Evolutionary conservation across 2,797 vertebrate species (phyloP), one percentile per base, ranked within the genome.

Genomic region (Gymnocypris eckloni): DNA sequence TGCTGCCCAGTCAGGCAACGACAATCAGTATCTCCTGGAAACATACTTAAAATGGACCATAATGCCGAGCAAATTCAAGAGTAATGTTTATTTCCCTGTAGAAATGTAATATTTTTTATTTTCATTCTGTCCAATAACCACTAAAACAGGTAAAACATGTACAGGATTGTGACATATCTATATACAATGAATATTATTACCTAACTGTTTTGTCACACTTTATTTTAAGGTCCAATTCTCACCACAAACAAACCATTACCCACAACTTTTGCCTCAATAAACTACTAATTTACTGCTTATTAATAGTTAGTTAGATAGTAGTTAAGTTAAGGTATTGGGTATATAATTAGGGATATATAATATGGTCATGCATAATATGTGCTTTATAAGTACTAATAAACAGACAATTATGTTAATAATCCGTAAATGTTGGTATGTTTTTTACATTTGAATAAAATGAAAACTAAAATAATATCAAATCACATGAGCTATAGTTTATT

Each of bases 1-100:
- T 61, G 54, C n/a, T 79, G 54, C 39, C 54, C 56, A 61, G 22
- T 56, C 75, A 77, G 75, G 20, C 50, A 77, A 77, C 13, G 33
- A 77, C 50, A 39, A 56, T 33, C 12, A 56, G 6, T 22, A 72
- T 72, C 43, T 48, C 7, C 13, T 8, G 43, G 41, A 45, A 15
- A n/a, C 39, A 48, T 6, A 13, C 2, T 45, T 25, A 45, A 1
- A 25, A 43, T 43, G 41, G n/a, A 48, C 43, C n/a, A 25, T 43
- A 28, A 72, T 25, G n/a, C 39, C 39, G 39, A 71, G 41, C 41
- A 71, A 71, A 39, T 69, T 39, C 8, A 5, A 41, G 18, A 4
- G 37, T 39, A 70, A 39, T 69, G 33, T 20, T 33, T 33, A 33
- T 33, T 33, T 33, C 33, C 33, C 33, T 41, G 25, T 6, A 28